phyloP scores from a whole-genome alignment of 2,888 invertebrate genomes.

The Philopedon plagiatum region DNA sequence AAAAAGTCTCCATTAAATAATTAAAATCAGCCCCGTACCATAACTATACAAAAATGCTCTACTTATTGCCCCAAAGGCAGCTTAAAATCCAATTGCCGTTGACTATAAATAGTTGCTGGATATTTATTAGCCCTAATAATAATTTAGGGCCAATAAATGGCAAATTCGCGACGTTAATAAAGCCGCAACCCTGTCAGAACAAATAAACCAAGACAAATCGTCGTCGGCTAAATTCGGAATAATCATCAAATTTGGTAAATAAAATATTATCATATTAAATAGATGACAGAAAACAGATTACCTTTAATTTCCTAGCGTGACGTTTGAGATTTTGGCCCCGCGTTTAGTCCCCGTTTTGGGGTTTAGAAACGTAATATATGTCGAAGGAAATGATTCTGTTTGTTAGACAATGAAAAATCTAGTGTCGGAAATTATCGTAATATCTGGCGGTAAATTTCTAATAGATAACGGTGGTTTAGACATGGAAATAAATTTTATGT shows the following conservation, averaged over 20 bases:
- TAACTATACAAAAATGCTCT: too few relatives aligned
- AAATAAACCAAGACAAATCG: constrained; percentile 45
- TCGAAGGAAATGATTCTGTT: constrained; percentile 40
- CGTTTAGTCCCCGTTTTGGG: constrained; percentile 30
- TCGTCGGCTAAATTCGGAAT: constrained; percentile 40
- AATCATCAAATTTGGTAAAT: constrained; percentile 42
- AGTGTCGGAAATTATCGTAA: constrained; percentile 34
- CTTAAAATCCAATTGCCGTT: neutral
- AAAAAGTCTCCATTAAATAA: too few relatives aligned
- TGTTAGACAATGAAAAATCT: constrained; percentile 45
- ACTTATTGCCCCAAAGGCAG: neutral
- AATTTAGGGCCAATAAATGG: constrained; percentile 21
- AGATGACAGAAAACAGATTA: constrained; percentile 51
- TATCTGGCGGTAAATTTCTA: neutral
- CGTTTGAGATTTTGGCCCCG: constrained; percentile 39
- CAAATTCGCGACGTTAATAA: constrained; percentile 18
- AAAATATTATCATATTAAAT: constrained; percentile 49
- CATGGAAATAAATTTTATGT: too few relatives aligned
- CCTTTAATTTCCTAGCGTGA: constrained; percentile 50
- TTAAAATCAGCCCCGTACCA: too few relatives aligned
- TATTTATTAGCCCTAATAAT: constrained; percentile 22
- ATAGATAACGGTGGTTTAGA: too few relatives aligned
- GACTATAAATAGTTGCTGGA: neutral
- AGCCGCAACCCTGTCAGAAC: constrained; percentile 11
- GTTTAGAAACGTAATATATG: constrained; percentile 27